Base-by-base conservation (phyloP, 2,113 vertebrate genomes). In the Lepisosteus osseus region DNA sequence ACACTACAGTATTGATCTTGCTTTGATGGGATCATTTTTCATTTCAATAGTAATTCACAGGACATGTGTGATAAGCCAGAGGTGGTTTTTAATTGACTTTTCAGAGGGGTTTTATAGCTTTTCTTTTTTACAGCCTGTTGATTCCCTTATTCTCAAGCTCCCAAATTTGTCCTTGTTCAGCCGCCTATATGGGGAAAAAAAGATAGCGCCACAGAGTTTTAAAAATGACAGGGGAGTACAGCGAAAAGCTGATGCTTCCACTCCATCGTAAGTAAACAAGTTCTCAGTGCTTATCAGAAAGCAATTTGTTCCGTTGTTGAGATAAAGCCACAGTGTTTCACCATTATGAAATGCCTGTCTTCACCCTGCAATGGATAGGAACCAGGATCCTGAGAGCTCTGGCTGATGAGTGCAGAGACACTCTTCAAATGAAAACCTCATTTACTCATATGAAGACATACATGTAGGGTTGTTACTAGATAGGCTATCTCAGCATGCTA, bases 241-340 rank as follows among this genome's bases (percentile, higher is more conserved):
- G 68, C n/a, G 70, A 74, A 68, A 43, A 69, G 66, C 72, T 67
- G 68, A 68, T n/a, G 66, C 61, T 65, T 61, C 70, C 61, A 47
- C 51, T 72, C 57, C 64, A 73, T 56, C 74, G 63, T 74, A 74
- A 79, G 74, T 77, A 77, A 82, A 74, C 74, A 77, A 69, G 65
- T 75, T 72, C 75, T 77, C 75, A 40, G 73, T 77, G 75, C 75
- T 79, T 79, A 82, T 79, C 77, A 74, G 77, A 77, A 79, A 82
- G 80, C 77, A 79, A 82, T 82, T 82, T 82, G 80, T 78, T 77
- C 56, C 41, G 51, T 67, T 72, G 74, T 68, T 67, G 73, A 71
- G 68, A 73, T 78, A 77, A 78, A 74, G 74, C 74, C 70, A 43
- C 41, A 69, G 76, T 69, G 67, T 74, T 80, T 74, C 69, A 76